A percentile compares a stretch with the other conserved stretches of the same genome.
phyloP scores from a whole-genome alignment of 2,797 vertebrate species.

The Mergus octosetaceus region DNA sequence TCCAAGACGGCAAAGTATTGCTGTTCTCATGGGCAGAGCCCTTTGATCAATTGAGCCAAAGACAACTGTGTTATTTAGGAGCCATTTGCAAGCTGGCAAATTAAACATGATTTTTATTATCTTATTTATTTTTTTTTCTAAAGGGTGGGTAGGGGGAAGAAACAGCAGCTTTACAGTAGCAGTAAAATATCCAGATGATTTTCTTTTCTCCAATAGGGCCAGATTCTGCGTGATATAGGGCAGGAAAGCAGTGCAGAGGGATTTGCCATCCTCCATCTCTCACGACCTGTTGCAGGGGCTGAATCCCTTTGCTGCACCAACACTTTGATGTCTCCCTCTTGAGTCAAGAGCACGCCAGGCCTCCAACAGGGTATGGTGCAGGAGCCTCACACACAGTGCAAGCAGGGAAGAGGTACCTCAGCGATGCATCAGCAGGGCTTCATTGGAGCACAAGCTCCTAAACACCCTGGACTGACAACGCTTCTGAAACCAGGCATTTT shows the following conservation, averaged over 20 bases:
- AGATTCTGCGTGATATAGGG: not conserved
- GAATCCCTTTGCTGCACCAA: not conserved
- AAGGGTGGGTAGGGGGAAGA: not conserved
- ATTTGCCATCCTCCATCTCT: not conserved
- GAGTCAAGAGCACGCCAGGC: not conserved
- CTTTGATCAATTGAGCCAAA: conserved; percentile 51
- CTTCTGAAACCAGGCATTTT: not conserved
- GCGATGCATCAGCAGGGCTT: not conserved
- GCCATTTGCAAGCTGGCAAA: conserved; percentile 62
- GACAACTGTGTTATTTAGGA: conserved; percentile 62
- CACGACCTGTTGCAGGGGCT: accelerated
- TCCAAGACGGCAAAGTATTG: not conserved
- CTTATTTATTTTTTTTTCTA: not conserved
- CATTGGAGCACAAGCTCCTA: not conserved
- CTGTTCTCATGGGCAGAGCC: conserved; percentile 8
- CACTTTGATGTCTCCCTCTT: not conserved
- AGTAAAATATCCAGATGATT: conserved; percentile 3
- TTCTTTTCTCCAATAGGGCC: not conserved
- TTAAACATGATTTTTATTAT: not conserved
- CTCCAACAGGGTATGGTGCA: accelerated
- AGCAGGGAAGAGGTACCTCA: accelerated
- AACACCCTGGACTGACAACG: accelerated
- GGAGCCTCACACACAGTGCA: not conserved
- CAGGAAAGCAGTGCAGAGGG: not conserved
- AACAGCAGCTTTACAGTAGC: conserved; percentile 30